phyloP scores from a whole-genome alignment of 2,113 vertebrate species.

The Cichladusa arquata region DNA sequence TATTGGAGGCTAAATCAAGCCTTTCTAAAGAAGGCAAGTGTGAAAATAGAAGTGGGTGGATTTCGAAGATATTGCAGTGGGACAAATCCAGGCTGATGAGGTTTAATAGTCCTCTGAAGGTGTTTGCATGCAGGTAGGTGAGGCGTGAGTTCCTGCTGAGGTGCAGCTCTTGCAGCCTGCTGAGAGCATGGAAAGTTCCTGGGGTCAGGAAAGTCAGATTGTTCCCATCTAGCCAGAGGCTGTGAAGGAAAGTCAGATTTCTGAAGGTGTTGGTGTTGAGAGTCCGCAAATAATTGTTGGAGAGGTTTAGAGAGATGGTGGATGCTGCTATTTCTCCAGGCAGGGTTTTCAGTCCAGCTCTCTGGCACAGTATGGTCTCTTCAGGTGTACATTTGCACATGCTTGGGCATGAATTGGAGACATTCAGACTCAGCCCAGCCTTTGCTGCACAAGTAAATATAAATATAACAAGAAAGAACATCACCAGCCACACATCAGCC shows the following conservation, averaged over 20 bases:
- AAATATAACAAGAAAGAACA: slow-evolving; percentile 2
- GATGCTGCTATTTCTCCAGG: slow-evolving; percentile 55
- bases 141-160: slow-evolving; percentile 62
- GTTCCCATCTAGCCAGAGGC: slow-evolving; percentile 65
- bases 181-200: slow-evolving; percentile 50
- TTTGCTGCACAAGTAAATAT: neutral
- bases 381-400: slow-evolving; percentile 49
- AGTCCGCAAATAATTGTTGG: slow-evolving; percentile 50
- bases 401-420: slow-evolving; percentile 35
- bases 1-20: slow-evolving; percentile 57
- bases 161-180: slow-evolving; percentile 51
- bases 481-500: neutral
- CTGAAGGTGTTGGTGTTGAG: slow-evolving; percentile 51
- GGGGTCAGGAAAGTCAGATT: slow-evolving; percentile 68
- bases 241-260: slow-evolving; percentile 60
- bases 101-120: slow-evolving; percentile 59
- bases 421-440: neutral
- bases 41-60: slow-evolving; percentile 67
- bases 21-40: slow-evolving; percentile 54
- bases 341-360: slow-evolving; percentile 44
- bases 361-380: slow-evolving; percentile 34
- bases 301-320: slow-evolving; percentile 51
- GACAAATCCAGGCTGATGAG: slow-evolving; percentile 67
- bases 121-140: slow-evolving; percentile 59
- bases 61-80: slow-evolving; percentile 66